These are phyloP conservation scores for Glyptemys insculpta DNA, from an alignment of 2,797 vertebrate species.

Conservation along the genomic window DNA sequence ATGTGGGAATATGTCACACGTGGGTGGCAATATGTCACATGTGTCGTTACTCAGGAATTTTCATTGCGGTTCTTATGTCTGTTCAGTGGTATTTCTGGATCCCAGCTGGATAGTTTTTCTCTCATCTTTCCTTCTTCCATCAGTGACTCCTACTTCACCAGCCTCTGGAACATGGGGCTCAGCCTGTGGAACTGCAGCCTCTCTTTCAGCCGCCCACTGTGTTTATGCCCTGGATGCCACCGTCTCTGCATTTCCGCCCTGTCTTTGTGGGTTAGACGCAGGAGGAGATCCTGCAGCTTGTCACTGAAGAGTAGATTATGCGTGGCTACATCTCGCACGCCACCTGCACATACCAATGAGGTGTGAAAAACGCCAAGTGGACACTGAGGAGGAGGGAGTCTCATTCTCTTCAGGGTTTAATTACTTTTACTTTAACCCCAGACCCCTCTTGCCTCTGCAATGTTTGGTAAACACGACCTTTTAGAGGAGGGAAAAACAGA, in stretches of 20 bases:
- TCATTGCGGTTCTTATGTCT: not conserved
- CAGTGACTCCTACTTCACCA: not conserved
- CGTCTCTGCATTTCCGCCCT: not conserved
- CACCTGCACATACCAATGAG: not conserved
- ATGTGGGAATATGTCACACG: not conserved
- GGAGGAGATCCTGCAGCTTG: not conserved
- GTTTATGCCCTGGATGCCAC: rapidly evolving
- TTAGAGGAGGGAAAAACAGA: slow-evolving; percentile 62
- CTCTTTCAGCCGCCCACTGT: not conserved
- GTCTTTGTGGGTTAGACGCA: not conserved
- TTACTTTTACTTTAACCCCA: slow-evolving; percentile 66
- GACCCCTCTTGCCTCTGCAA: slow-evolving; percentile 52
- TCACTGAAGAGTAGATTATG: not conserved
- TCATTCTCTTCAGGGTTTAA: slow-evolving; percentile 55
- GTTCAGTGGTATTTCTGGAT: not conserved
- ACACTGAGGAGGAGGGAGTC: not conserved
- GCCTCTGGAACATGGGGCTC: not conserved
- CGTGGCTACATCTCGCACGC: not conserved
- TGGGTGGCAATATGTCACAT: not conserved
- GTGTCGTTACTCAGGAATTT: not conserved
- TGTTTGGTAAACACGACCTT: slow-evolving; percentile 75
- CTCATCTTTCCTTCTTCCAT: not conserved
- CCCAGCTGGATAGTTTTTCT: not conserved
- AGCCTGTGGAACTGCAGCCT: not conserved
- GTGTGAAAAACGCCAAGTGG: slow-evolving; percentile 26